phyloP scores from a whole-genome alignment of 2,113 vertebrate genomes.

The Trogon melanurus region DNA sequence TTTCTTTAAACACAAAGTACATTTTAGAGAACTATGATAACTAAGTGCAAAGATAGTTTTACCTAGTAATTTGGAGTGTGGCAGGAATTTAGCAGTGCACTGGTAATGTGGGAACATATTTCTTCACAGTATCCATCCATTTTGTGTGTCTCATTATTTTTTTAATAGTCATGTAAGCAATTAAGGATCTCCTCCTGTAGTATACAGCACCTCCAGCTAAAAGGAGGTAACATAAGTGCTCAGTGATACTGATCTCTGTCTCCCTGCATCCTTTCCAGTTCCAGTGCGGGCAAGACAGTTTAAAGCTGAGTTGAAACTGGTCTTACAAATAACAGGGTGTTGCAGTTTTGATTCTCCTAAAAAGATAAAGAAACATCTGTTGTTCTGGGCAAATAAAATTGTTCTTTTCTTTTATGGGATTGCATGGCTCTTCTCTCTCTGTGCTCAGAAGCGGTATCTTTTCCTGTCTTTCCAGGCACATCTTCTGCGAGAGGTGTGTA shows the following conservation, averaged over 20 bases:
- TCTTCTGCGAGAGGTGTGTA: not conserved
- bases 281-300: not conserved
- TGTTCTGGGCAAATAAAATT: not conserved
- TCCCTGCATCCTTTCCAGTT: not conserved
- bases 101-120: not conserved
- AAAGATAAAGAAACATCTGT: not conserved
- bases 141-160: not conserved
- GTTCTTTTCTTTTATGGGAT: not conserved
- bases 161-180: not conserved
- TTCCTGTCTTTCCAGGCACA: not conserved
- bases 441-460: not conserved
- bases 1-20: not conserved
- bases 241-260: not conserved
- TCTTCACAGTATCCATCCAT: not conserved
- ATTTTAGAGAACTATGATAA: not conserved
- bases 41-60: not conserved
- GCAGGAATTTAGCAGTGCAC: not conserved
- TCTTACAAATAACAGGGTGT: not conserved
- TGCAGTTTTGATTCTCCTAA: not conserved
- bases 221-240: not conserved
- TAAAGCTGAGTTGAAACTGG: not conserved
- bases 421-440: not conserved
- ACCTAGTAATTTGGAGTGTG: not conserved
- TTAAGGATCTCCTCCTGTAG: not conserved
- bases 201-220: not conserved